phyloP scores from a whole-genome alignment of 2,888 invertebrate genomes.

The Cosmia trapezina region DNA sequence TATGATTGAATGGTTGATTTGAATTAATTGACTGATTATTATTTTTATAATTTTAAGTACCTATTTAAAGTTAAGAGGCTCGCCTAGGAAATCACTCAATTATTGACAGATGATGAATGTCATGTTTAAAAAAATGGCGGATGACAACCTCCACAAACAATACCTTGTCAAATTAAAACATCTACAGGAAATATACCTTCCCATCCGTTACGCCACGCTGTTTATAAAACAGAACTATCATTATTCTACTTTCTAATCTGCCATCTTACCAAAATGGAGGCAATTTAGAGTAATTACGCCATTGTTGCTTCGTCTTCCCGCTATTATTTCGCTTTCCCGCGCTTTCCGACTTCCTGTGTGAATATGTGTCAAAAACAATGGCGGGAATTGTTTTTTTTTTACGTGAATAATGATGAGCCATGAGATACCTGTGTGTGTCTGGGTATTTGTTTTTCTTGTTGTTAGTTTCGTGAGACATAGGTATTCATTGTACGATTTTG shows the following conservation, averaged over 20 bases:
- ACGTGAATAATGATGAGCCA: conserved; percentile 60
- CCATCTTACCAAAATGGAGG: conserved; percentile 62
- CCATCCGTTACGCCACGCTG: conserved; percentile 30
- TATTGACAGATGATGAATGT: background rate
- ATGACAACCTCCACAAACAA: background rate
- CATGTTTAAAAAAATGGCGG: conserved; percentile 10
- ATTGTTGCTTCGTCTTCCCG: conserved; percentile 63
- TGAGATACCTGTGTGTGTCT: conserved; percentile 37
- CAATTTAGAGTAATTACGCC: conserved; percentile 61
- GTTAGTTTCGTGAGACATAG: conserved; percentile 18
- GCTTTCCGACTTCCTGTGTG: conserved; percentile 65
- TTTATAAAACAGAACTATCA: conserved; percentile 44
- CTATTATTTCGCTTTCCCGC: conserved; percentile 67
- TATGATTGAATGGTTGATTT: no score
- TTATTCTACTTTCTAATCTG: conserved; percentile 64
- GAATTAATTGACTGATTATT: background rate
- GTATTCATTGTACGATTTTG: background rate
- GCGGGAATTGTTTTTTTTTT: conserved; percentile 58
- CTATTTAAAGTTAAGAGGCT: no score
- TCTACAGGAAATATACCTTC: conserved; percentile 39
- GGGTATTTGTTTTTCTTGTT: conserved; percentile 6
- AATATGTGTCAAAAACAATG: conserved; percentile 64
- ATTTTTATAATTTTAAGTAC: background rate
- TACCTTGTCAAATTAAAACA: conserved; percentile 13
- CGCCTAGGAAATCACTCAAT: background rate